A percentile compares a stretch with the other conserved stretches of the same genome.
Evolutionary conservation across 2,113 vertebrate genomes (phyloP).

Genomic region (Ochotona princeps): DNA sequence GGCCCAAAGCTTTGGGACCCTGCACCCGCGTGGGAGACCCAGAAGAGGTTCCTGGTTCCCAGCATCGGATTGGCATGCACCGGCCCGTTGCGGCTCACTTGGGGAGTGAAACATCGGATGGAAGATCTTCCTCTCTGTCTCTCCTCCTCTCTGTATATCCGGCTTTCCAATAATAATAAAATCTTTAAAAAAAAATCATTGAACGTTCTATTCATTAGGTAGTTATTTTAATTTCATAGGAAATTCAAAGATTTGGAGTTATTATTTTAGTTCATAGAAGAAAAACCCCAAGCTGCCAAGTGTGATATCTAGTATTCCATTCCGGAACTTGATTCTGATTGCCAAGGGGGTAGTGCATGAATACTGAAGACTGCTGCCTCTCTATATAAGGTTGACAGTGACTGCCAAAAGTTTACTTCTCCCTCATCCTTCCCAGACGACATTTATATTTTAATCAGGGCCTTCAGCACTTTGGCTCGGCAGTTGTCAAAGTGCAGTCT

Average conservation of each 20-base stretch:
- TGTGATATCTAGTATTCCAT: neutral
- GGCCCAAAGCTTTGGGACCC: too few species aligned
- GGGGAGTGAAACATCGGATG: too few species aligned
- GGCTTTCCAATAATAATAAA: too few species aligned
- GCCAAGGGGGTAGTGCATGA: neutral
- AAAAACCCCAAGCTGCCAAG: neutral
- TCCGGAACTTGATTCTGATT: conserved; percentile 10
- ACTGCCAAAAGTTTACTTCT: conserved; percentile 17
- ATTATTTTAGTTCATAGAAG: conserved; percentile 9
- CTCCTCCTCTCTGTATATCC: too few species aligned
- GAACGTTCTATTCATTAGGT: neutral
- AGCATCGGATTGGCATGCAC: too few species aligned
- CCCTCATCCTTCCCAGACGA: conserved; percentile 4
- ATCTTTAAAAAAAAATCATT: too few species aligned
- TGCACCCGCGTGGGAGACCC: too few species aligned
- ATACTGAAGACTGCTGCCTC: neutral
- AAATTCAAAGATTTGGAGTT: neutral
- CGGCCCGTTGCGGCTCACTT: too few species aligned
- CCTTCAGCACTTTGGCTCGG: neutral
- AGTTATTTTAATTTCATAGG: neutral
- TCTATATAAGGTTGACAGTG: neutral
- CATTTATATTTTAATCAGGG: conserved; percentile 62
- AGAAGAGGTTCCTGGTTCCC: too few species aligned
- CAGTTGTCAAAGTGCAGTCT: neutral
- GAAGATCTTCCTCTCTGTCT: too few species aligned